Base-by-base conservation (phyloP, 92 coral and sea anemone genomes). In the Zoanthus solanderi region DNA sequence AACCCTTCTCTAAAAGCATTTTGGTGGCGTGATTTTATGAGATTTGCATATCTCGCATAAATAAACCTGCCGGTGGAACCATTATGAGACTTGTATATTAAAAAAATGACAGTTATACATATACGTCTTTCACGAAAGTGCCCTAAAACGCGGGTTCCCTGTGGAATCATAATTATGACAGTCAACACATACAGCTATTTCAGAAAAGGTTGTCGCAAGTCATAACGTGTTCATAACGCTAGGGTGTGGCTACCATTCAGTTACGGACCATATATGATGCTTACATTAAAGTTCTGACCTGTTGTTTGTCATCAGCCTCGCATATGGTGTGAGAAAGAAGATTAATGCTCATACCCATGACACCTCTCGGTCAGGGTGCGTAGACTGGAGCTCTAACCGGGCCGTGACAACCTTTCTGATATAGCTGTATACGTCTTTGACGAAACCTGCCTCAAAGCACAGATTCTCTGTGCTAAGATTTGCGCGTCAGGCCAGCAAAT, bases 371-470 rank as follows among this genome's bases (percentile, higher is more conserved):
- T 8, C 75, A 7, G 72, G 72, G 34, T 15, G 72, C 72, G 72
- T 66, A 66, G 72, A 15, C 72, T 66, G 15, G 72, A 66, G 72
- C 72, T 66, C 72, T 12, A 66, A 66, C 72, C 72, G 75, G 73
- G 73, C 73, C 73, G 37, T 68, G 73, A 68, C 73, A 68, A 68
- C 29, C 74, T 68, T 68, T 68, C 42, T 68, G 74, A 68, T 23
- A 23, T 23, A 23, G 23, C 42, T 37, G 2, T 8, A 44, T 71
- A 29, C 75, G 44, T 71, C 13, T 71, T 71, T 71, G 75, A 71
- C 75, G 0, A 71, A 71, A 11, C 44, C 42, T 71, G 75, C 75
- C 45, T 71, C 4, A 71, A 71, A 69, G 45, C 75, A 45, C 75
- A 11, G 75, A 0, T 28, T 71, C 44, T 32, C 8, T 31, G 16